These are phyloP conservation scores for Clostera curtula DNA, from an alignment of 2,888 invertebrate genomes.

Conservation along the genomic window DNA sequence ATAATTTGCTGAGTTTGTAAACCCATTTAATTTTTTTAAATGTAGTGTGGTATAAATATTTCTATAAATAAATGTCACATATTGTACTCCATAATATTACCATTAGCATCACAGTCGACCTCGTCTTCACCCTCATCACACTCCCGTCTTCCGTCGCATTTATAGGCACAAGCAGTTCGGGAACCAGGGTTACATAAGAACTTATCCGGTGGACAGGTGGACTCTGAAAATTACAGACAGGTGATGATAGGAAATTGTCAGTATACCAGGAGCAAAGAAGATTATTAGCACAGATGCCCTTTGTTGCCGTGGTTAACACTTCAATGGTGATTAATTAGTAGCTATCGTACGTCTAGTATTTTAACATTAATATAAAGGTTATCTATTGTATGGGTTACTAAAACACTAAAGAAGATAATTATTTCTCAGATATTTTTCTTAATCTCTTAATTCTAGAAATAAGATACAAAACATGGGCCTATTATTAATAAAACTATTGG, in stretches of 20 bases:
- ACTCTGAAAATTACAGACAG: conserved; percentile 25
- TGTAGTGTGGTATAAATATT: too few relatives aligned
- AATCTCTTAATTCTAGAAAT: conserved; percentile 72
- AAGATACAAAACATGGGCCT: too few relatives aligned
- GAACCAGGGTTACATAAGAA: conserved; percentile 36
- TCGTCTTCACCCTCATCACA: conserved; percentile 79
- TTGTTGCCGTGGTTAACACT: conserved; percentile 12
- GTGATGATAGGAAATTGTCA: too few relatives aligned
- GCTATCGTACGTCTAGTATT: too few relatives aligned
- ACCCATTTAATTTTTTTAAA: too few relatives aligned
- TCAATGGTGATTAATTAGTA: too few relatives aligned
- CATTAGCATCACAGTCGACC: conserved; percentile 55
- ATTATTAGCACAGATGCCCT: conserved; percentile 14
- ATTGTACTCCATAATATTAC: neutral
- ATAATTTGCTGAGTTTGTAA: too few relatives aligned
- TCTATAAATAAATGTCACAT: neutral
- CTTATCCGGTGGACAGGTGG: conserved; percentile 32
- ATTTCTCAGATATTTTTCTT: conserved; percentile 17
- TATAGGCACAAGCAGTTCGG: conserved; percentile 32
- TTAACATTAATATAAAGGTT: too few relatives aligned
- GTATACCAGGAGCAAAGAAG: too few relatives aligned
- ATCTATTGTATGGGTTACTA: too few relatives aligned
- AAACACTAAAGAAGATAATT: conserved; percentile 13
- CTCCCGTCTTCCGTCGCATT: conserved; percentile 63
- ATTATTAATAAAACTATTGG: too few relatives aligned